Conservation (phyloP, 2,888 invertebrate species). For the Agrilus biguttatus region DNA sequence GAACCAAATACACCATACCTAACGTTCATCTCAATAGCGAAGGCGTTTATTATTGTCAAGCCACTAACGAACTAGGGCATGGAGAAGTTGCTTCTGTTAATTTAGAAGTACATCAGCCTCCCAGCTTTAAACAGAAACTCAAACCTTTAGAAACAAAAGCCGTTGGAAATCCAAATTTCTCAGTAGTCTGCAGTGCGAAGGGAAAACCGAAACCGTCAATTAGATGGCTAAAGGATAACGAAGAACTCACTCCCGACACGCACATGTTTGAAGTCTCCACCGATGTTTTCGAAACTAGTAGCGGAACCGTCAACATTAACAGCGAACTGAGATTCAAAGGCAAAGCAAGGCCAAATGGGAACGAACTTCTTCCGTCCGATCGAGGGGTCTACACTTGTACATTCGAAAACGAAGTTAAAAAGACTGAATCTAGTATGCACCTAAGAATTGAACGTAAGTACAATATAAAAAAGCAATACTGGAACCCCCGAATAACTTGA, state of each 20-base stretch:
- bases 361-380: conserved; percentile 68
- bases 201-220: conserved; percentile 78
- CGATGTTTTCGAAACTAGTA: conserved; percentile 60
- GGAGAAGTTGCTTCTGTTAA: conserved; percentile 74
- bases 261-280: conserved; percentile 72
- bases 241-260: conserved; percentile 60
- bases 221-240: conserved; percentile 75
- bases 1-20: conserved; percentile 71
- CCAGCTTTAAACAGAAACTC: conserved; percentile 67
- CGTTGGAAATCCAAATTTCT: conserved; percentile 65
- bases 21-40: conserved; percentile 75
- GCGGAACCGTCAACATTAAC: conserved; percentile 68
- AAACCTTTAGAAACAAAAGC: conserved; percentile 69
- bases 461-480: conserved; percentile 1
- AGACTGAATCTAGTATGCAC: conserved; percentile 79
- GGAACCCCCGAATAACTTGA: no score
- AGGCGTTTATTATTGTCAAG: conserved; percentile 81
- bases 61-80: conserved; percentile 76
- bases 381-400: conserved; percentile 77
- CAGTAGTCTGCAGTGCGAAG: conserved; percentile 70
- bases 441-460: conserved; percentile 77
- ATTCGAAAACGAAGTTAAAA: conserved; percentile 80
- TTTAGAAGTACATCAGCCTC: conserved; percentile 78
- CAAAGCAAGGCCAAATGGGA: conserved; percentile 58
- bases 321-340: conserved; percentile 71